Evolutionary conservation across 2,797 vertebrate genomes (phyloP).

Genomic region (Syngnathus rostellatus): DNA sequence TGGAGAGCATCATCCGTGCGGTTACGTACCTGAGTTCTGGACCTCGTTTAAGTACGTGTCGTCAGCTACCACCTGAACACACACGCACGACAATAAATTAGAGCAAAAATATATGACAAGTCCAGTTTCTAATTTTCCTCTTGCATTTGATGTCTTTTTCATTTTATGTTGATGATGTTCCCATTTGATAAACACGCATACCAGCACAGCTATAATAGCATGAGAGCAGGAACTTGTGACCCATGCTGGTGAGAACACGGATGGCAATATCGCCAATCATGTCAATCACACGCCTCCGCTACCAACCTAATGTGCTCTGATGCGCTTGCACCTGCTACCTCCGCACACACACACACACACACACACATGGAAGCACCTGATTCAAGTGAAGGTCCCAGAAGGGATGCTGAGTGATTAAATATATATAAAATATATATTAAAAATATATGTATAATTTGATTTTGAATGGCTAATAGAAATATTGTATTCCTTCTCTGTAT

Average conservation of each 20-base stretch:
- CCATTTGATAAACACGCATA: background rate
- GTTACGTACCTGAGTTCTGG: slow-evolving; percentile 71
- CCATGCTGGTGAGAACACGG: slow-evolving; percentile 40
- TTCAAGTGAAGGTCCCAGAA: background rate
- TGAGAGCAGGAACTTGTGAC: slow-evolving; percentile 44
- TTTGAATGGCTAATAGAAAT: too few species aligned
- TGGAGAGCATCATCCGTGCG: slow-evolving; percentile 15
- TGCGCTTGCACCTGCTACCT: slow-evolving; percentile 43
- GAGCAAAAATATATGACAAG: background rate
- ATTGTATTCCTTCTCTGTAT: too few species aligned
- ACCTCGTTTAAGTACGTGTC: slow-evolving; percentile 74
- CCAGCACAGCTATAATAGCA: slow-evolving; percentile 38
- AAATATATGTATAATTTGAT: too few species aligned
- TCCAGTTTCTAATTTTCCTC: too few species aligned
- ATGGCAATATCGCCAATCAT: slow-evolving; percentile 30
- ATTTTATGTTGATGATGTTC: background rate
- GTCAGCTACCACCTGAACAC: slow-evolving; percentile 67
- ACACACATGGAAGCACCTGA: slow-evolving; percentile 16
- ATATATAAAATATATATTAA: too few species aligned
- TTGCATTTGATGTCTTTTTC: background rate
- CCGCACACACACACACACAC: slow-evolving; percentile 29
- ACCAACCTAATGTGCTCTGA: slow-evolving; percentile 40
- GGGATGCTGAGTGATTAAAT: background rate
- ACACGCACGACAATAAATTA: slow-evolving; percentile 12
- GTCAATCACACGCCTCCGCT: slow-evolving; percentile 48